Evolutionary conservation across 1,140 invertebrate species (phyloP).

Genomic region (Steinernema feltiae): DNA sequence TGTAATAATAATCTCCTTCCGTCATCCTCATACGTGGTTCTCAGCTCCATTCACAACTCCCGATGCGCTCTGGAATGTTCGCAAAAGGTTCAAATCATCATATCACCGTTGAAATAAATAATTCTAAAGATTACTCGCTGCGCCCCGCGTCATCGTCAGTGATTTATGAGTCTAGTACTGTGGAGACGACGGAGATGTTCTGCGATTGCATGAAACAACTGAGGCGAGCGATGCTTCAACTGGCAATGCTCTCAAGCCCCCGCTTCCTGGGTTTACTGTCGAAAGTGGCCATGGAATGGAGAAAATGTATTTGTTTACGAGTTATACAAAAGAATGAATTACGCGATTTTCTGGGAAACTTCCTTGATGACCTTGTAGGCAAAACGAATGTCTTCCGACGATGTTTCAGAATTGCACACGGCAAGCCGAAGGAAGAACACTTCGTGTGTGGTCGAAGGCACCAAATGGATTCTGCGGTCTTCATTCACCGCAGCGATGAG

Average conservation of each 20-base stretch:
- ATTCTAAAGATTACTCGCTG: not conserved
- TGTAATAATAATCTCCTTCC: not conserved
- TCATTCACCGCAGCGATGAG: constrained; percentile 71
- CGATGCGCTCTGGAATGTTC: constrained; percentile 3
- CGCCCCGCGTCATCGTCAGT: too few relatives aligned
- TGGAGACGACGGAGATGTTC: too few relatives aligned
- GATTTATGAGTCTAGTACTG: too few relatives aligned
- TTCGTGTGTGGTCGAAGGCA: constrained; percentile 66
- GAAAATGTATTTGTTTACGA: too few relatives aligned
- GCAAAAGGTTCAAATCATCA: constrained; percentile 2
- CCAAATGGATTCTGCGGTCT: constrained; percentile 75
- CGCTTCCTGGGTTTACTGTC: too few relatives aligned
- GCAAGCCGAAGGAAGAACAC: constrained; percentile 74
- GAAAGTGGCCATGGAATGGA: too few relatives aligned
- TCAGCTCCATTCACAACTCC: constrained; percentile 5
- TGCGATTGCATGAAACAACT: too few relatives aligned
- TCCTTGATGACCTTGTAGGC: constrained; percentile 74
- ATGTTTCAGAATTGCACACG: constrained; percentile 70
- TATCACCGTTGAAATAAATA: not conserved
- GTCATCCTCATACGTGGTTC: not conserved
- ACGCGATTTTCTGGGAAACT: constrained; percentile 37
- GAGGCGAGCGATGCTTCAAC: too few relatives aligned
- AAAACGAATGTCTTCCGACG: constrained; percentile 69
- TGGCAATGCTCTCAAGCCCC: too few relatives aligned
- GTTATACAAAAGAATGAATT: not conserved